These are phyloP conservation scores for Ornithoptera alexandrae DNA, from an alignment of 2,888 invertebrate genomes.

Conservation along the genomic window DNA sequence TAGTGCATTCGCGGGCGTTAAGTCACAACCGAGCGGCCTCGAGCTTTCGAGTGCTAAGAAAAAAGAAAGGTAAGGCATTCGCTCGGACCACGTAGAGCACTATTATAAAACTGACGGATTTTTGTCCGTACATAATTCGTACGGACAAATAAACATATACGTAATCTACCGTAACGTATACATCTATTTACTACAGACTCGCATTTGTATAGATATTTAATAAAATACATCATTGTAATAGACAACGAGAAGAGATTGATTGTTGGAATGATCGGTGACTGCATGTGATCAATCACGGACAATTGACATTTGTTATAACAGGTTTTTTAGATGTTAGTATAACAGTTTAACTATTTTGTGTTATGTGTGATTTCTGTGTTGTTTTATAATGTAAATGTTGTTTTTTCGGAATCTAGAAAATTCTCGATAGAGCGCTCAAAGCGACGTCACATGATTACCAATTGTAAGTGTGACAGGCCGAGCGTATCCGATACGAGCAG, in stretches of 20 bases:
- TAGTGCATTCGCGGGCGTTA: slow-evolving; percentile 19
- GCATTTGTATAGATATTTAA: too few relatives aligned
- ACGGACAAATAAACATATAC: background rate
- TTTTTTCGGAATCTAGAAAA: background rate
- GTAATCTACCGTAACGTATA: background rate
- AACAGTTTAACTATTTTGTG: background rate
- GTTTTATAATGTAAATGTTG: too few relatives aligned
- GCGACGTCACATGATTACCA: slow-evolving; percentile 18
- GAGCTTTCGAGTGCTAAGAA: slow-evolving; percentile 26
- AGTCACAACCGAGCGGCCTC: slow-evolving; percentile 23
- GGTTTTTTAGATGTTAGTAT: background rate
- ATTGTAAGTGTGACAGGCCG: slow-evolving; percentile 14
- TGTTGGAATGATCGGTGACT: too few relatives aligned
- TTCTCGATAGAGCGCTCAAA: slow-evolving; percentile 1
- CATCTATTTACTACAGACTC: too few relatives aligned
- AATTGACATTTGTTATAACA: too few relatives aligned
- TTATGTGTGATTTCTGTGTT: too few relatives aligned
- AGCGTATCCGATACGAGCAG: slow-evolving; percentile 23
- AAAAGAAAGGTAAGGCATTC: slow-evolving; percentile 27
- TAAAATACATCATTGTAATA: too few relatives aligned
- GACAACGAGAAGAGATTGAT: too few relatives aligned
- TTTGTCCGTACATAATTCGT: slow-evolving; percentile 11
- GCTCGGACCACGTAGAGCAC: slow-evolving; percentile 3
- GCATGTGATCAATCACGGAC: too few relatives aligned
- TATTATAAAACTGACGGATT: slow-evolving; percentile 6